A percentile compares a stretch with the other conserved stretches of the same genome.
Evolutionary conservation across 2,113 vertebrate genomes (phyloP).

Genomic region (Phodopus roborovskii): DNA sequence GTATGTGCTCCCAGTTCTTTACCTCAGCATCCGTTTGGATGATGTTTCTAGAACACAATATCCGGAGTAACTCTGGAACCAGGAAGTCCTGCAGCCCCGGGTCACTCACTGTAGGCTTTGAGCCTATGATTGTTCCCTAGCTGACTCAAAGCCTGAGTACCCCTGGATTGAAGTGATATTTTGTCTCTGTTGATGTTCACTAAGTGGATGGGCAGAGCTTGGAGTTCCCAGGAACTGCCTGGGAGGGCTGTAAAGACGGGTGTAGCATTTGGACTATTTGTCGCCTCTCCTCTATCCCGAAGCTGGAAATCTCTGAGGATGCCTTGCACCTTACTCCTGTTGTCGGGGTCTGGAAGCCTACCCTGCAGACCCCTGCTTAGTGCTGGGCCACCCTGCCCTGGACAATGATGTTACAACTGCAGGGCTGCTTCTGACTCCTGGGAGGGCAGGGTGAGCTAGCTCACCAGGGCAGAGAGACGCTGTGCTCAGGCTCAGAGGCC

Average conservation of each 20-base stretch:
- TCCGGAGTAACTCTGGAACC: not conserved
- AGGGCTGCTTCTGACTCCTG: not conserved
- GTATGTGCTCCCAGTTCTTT: not conserved
- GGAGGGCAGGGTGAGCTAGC: not conserved
- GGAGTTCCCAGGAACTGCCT: not conserved
- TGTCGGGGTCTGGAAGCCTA: not conserved
- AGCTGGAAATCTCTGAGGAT: not conserved
- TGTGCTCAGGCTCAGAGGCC: not conserved
- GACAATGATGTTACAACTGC: not conserved
- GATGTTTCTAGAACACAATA: not conserved
- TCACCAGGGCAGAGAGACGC: not conserved
- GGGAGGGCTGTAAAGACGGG: not conserved
- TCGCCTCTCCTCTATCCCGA: not conserved
- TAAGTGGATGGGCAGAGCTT: not conserved
- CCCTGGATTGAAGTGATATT: not conserved
- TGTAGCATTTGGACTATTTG: not conserved
- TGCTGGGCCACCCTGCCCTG: not conserved
- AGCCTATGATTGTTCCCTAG: not conserved
- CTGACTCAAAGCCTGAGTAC: not conserved
- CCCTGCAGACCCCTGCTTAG: not conserved
- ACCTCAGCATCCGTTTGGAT: not conserved
- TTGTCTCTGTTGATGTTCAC: not conserved
- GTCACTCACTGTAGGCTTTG: not conserved
- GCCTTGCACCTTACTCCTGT: not conserved
- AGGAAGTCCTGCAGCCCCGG: not conserved